These are phyloP conservation scores for Antheraea mylitta DNA, from an alignment of 1,140 invertebrate genomes.

Conservation along the genomic window DNA sequence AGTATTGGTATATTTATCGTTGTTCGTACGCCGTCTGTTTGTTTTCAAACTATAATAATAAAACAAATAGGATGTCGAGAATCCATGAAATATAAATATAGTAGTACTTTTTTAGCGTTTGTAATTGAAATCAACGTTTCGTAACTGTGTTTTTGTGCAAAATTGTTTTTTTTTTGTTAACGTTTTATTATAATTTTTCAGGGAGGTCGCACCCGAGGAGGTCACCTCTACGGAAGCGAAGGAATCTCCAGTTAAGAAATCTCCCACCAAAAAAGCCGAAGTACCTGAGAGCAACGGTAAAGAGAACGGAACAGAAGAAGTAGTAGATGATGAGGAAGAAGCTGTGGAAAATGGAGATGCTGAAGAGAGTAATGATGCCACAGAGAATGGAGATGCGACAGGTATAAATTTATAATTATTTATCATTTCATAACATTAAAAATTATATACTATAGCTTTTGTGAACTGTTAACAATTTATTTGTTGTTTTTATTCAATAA, in stretches of 20 bases:
- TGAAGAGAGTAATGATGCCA: conserved; percentile 80
- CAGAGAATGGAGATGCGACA: conserved; percentile 81
- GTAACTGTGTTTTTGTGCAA: no score
- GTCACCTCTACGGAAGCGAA: conserved; percentile 61
- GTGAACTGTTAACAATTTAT: no score
- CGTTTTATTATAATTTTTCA: conserved; percentile 29
- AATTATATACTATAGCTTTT: no score
- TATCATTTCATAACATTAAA: neutral
- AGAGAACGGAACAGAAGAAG: conserved; percentile 75
- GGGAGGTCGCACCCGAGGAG: conserved; percentile 62
- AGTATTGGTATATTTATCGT: neutral
- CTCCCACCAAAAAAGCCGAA: conserved; percentile 69
- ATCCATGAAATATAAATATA: no score
- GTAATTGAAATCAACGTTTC: no score
- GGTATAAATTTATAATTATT: conserved; percentile 40
- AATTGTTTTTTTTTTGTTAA: no score
- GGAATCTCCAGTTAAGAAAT: conserved; percentile 74
- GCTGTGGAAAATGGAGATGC: conserved; percentile 78
- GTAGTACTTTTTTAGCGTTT: no score
- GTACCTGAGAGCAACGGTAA: conserved; percentile 80
- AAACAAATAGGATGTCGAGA: no score
- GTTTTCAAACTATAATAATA: neutral
- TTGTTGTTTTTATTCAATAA: no score
- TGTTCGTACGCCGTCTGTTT: neutral
- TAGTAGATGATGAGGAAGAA: conserved; percentile 46